These are phyloP conservation scores for Petrocephalus schoutedeni DNA, from an alignment of 2,797 vertebrate genomes.

Conservation along the genomic window DNA sequence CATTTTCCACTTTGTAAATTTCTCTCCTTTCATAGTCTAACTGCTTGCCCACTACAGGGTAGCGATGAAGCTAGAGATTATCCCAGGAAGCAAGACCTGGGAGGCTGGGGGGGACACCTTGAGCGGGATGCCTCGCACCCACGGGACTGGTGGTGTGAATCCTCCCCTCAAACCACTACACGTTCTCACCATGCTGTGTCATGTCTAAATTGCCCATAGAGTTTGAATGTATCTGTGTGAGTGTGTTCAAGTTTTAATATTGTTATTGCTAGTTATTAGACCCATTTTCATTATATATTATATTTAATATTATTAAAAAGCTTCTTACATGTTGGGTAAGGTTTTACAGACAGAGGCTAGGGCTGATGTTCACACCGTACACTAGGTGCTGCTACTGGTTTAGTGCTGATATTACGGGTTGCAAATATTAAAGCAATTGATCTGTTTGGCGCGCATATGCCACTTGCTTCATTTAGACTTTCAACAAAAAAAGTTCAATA, in stretches of 20 bases:
- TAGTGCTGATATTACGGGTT: not conserved
- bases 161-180: not conserved
- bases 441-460: not conserved
- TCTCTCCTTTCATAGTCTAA: not conserved
- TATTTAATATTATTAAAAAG: not conserved
- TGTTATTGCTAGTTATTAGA: not conserved
- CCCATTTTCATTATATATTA: not conserved
- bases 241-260: not conserved
- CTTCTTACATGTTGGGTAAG: not conserved
- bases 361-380: not conserved
- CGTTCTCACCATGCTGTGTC: not conserved
- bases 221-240: not conserved
- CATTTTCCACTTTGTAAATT: not conserved
- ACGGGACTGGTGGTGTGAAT: not conserved
- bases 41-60: not conserved
- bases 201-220: not conserved
- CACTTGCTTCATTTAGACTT: constrained; percentile 7
- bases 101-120: no score
- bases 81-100: not conserved
- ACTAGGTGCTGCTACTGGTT: not conserved
- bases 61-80: not conserved
- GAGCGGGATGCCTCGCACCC: not conserved
- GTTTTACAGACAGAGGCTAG: not conserved
- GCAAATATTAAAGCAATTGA: constrained; percentile 3
- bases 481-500: constrained; percentile 16